Evolutionary conservation across 2,888 invertebrate genomes (phyloP).

Genomic region (Diploptera punctata): DNA sequence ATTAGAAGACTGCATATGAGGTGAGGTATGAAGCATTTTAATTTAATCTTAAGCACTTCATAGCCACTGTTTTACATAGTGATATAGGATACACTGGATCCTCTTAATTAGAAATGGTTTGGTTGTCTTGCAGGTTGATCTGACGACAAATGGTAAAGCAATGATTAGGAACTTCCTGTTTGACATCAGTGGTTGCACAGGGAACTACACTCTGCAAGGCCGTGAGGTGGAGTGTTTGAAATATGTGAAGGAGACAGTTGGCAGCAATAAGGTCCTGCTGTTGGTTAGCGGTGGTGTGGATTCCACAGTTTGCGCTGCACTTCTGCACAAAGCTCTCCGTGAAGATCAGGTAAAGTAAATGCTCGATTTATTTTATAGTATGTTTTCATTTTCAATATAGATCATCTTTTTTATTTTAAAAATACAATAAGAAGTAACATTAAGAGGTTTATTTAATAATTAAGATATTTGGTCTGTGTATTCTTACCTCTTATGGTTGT

Average conservation of each 20-base stretch:
- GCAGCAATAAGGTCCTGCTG: conserved; percentile 91
- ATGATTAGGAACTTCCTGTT: conserved; percentile 96
- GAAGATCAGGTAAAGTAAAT: conserved; percentile 80
- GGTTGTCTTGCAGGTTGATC: conserved; percentile 73
- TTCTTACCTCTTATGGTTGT: no score
- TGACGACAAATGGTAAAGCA: conserved; percentile 87
- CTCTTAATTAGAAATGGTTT: neutral
- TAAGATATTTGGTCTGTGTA: no score
- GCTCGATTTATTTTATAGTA: no score
- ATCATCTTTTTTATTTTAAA: no score
- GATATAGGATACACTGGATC: neutral
- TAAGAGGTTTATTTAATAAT: no score
- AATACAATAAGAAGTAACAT: no score
- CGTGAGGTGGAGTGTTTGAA: conserved; percentile 91
- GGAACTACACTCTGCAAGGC: conserved; percentile 86
- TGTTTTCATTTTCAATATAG: no score
- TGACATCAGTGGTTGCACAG: conserved; percentile 85
- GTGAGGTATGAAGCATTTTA: no score
- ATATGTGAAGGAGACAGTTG: conserved; percentile 89
- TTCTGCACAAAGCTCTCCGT: conserved; percentile 87
- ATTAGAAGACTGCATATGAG: no score
- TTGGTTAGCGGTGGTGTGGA: conserved; percentile 98
- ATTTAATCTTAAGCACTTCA: neutral
- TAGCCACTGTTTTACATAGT: neutral
- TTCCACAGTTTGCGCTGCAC: conserved; percentile 98